These are phyloP conservation scores for Pandion haliaetus DNA, from an alignment of 2,113 vertebrate species.

Conservation along the genomic window DNA sequence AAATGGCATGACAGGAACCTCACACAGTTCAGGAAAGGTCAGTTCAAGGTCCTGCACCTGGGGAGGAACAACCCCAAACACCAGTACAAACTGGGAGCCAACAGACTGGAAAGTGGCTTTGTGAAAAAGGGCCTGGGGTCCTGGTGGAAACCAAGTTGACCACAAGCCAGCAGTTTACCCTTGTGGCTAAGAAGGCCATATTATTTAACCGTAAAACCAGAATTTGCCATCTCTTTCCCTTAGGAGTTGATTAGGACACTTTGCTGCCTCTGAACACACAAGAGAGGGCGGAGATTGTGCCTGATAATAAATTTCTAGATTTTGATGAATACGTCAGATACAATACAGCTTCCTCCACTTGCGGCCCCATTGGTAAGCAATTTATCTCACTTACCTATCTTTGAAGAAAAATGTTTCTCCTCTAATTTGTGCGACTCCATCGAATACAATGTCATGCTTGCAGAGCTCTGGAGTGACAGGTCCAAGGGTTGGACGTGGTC, in stretches of 20 bases:
- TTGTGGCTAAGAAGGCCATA: neutral
- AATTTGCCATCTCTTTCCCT: neutral
- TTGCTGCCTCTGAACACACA: neutral
- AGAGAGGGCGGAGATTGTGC: neutral
- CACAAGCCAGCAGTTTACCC: neutral
- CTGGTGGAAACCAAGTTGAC: neutral
- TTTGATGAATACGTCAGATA: neutral
- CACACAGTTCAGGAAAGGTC: neutral
- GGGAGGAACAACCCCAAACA: neutral
- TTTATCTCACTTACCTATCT: constrained; percentile 85
- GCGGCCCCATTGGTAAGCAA: neutral
- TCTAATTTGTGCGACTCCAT: constrained; percentile 90
- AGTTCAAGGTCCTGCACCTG: neutral
- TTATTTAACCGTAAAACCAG: neutral
- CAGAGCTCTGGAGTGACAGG: constrained; percentile 94
- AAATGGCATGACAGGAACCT: neutral
- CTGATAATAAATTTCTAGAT: neutral
- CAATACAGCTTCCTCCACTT: neutral
- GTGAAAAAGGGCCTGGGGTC: neutral
- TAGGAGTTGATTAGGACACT: neutral
- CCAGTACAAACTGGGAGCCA: neutral
- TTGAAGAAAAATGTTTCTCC: constrained; percentile 98
- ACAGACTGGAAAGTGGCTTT: neutral
- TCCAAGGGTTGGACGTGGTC: constrained; percentile 85
- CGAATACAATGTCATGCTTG: constrained; percentile 86